Evolutionary conservation across 2,888 invertebrate genomes (phyloP), one percentile per base, ranked within the genome.

Genomic region (Pandemis heparana): DNA sequence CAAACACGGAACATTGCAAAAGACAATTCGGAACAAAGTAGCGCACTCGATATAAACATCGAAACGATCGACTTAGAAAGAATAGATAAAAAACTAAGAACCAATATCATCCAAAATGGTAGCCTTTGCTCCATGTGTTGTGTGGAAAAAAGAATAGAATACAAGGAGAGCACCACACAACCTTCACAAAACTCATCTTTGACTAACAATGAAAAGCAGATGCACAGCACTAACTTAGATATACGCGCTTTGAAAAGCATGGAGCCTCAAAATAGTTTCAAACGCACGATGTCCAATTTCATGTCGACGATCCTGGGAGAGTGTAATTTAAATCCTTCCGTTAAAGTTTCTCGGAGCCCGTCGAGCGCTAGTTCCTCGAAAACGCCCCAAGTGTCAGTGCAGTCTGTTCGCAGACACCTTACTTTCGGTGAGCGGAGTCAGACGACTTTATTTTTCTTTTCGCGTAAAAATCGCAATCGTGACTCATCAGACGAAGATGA

Each of bases 71-170:
- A 75, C 14, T 18, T 46, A 59, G 56, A 41, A n/a, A 64, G 43
- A 66, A 53, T 61, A 14, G 64, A 75, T 12, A 12, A 23, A 69
- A 67, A 71, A 23, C 14, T 10, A 7, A 63, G 8, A 32, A 32
- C n/a, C 2, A n/a, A 14, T 10, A 61, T 5, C 39, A 59, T 73
- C 8, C 61, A 61, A 10, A 76, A 80, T 43, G 80, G 75, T 38
- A 89, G 89, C 73, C 43, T 88, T 3, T 89, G 87, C 71, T 89
- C 89, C 5, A 86, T 88, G 84, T 82, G 87, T 62, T 89, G 86
- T 75, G 74, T 86, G 0, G 80, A 81, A 6, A 81, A 78, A 23
- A 79, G 67, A 16, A 69, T 56, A 14, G 69, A 76, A 4, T 64
- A 81, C 12, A 77, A 79, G 61, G 75, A 72, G 0, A 78, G 78